Conservation (phyloP, 2,888 invertebrate genomes). For the Cynaeus angustus region DNA sequence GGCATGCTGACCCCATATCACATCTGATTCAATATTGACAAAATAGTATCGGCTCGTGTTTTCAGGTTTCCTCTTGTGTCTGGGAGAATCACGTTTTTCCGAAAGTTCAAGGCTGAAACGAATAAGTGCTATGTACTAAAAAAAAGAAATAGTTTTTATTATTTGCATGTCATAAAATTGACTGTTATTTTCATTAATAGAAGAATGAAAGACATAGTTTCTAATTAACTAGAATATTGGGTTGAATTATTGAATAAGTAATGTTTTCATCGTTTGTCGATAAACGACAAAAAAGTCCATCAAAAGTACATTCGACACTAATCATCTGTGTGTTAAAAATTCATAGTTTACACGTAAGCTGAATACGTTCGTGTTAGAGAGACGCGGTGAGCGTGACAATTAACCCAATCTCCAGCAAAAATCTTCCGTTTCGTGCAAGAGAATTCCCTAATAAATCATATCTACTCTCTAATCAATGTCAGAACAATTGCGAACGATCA, state of each 20-base stretch:
- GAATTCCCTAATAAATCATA: constrained; percentile 33
- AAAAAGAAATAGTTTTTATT: too few species aligned
- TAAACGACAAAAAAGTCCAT: constrained; percentile 23
- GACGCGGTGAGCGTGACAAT: constrained; percentile 45
- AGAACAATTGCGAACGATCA: constrained; percentile 10
- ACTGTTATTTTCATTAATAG: too few species aligned
- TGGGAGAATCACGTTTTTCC: neutral
- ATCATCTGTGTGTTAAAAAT: constrained; percentile 36
- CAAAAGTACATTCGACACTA: constrained; percentile 30
- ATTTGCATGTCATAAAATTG: too few species aligned
- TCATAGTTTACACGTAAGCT: constrained; percentile 8
- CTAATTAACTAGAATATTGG: neutral
- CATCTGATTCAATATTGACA: constrained; percentile 40
- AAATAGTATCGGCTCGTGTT: constrained; percentile 19
- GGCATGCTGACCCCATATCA: constrained; percentile 35
- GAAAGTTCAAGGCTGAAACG: too few species aligned
- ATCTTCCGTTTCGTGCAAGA: constrained; percentile 41
- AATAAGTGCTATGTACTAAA: too few species aligned
- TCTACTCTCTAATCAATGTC: constrained; percentile 39
- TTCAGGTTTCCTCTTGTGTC: constrained; percentile 5
- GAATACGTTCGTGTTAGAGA: constrained; percentile 26
- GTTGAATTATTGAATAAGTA: neutral
- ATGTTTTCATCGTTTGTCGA: neutral
- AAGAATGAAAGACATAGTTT: too few species aligned
- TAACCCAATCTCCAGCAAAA: constrained; percentile 39